Evolutionary conservation across 1,140 invertebrate species (phyloP).

Genomic region (Drosophila mojavensis): DNA sequence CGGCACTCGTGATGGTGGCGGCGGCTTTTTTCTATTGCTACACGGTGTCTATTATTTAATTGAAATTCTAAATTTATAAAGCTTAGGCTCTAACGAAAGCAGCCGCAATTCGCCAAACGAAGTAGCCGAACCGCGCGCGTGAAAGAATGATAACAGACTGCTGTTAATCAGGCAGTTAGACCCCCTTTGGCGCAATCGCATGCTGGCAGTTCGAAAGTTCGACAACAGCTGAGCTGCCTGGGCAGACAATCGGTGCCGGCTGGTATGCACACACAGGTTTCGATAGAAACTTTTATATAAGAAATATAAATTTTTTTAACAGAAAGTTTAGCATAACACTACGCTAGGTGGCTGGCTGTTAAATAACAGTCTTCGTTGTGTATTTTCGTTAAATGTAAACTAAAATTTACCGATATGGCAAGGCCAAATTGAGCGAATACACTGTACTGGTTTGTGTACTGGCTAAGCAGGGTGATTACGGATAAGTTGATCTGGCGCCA

Average conservation of each 20-base stretch:
- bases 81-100: slow-evolving; percentile 36
- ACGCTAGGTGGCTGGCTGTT: slow-evolving; percentile 9
- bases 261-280: not conserved
- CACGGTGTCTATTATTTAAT: slow-evolving; percentile 33
- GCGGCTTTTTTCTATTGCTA: slow-evolving; percentile 16
- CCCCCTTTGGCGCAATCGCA: slow-evolving; percentile 43
- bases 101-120: slow-evolving; percentile 34
- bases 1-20: not conserved
- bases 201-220: slow-evolving; percentile 33
- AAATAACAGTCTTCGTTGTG: not conserved
- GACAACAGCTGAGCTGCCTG: slow-evolving; percentile 33
- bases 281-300: not conserved
- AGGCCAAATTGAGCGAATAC: not conserved
- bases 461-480: not conserved
- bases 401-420: not conserved
- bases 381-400: not conserved
- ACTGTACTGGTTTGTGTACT: not conserved
- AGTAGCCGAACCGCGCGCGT: slow-evolving; percentile 44
- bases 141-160: slow-evolving; percentile 42
- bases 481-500: too few species aligned
- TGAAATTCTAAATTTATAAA: slow-evolving; percentile 37
- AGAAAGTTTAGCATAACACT: not conserved
- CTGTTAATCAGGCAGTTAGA: slow-evolving; percentile 32
- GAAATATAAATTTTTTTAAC: not conserved
- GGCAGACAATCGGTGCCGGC: slow-evolving; percentile 16